phyloP scores from a whole-genome alignment of 23 tunicate genomes.

The Diplosoma virens region DNA sequence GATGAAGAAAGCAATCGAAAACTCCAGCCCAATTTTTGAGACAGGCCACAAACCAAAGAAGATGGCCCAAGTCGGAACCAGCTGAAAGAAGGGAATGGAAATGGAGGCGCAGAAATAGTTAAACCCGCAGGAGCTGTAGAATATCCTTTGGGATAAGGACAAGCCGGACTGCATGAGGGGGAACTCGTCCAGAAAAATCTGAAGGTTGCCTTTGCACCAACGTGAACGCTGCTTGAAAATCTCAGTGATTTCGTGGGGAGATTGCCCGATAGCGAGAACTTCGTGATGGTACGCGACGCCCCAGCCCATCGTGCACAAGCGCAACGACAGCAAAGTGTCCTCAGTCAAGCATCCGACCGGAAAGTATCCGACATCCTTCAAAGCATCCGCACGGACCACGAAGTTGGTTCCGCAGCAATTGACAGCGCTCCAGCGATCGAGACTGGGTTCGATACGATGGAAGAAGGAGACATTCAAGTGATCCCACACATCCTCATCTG shows the following conservation, averaged over 20 bases:
- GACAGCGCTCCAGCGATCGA: constrained; percentile 98
- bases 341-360: constrained; percentile 98
- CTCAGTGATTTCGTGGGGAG: constrained; percentile 96
- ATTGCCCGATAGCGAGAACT: constrained; percentile 95
- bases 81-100: constrained; percentile 97
- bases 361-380: constrained; percentile 96
- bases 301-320: constrained; percentile 98
- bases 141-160: constrained; percentile 84
- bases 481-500: constrained; percentile 99
- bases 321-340: constrained; percentile 86
- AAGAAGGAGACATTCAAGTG: constrained; percentile 96
- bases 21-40: constrained; percentile 89
- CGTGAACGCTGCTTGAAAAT: constrained; percentile 93
- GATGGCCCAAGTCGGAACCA: constrained; percentile 95
- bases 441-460: constrained; percentile 94
- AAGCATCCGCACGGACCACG: constrained; percentile 91
- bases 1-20: constrained; percentile 91
- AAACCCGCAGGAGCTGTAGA: constrained; percentile 94
- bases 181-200: constrained; percentile 95
- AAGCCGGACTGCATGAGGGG: constrained; percentile 97
- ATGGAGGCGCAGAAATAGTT: constrained; percentile 94
- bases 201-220: constrained; percentile 99
- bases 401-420: constrained; percentile 98
- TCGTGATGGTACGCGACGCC: constrained; percentile 99
- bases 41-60: constrained; percentile 99